Base-by-base conservation (phyloP, 2,888 invertebrate genomes). In the Agonopterix heracliana region DNA sequence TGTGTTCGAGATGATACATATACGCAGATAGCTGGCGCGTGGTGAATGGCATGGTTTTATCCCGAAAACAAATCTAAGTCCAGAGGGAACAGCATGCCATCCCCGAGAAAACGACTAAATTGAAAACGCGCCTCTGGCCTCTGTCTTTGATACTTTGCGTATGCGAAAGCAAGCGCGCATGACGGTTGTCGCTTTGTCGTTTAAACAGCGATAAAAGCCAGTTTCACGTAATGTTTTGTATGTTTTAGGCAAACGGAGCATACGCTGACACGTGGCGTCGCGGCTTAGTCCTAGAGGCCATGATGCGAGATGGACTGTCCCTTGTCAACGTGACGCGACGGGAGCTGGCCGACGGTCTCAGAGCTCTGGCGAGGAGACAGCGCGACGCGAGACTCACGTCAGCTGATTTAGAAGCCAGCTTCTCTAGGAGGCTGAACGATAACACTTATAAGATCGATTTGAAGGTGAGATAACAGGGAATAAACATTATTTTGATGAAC, bases 251-350 rank as follows among this genome's bases (percentile, higher is more conserved):
- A 40, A 90, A 90, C 60, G 92, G 92, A 54, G 91, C 92, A 64
- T 91, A 91, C 65, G 87, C 90, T 40, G 92, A 92, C 60, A 85
- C 92, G 48, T 91, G 91, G 90, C 89, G 90, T 48, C 83, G 89
- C 9, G 84, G 90, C 1, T 68, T 89, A 46, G 71, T 81, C 35
- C 64, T 90, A n/a, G 85, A 89, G 56, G 73, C 80, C 1, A 68
- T 89, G 54, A 79, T 90, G 65, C 80, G 89, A 47, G 89, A 90
- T 69, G 85, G 90, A 0, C 72, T 89, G 52, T 79, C 83, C 0
- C 74, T 89, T 52, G 83, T 85, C 49, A 91, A 90, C 68, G 85
- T 79, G 56, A 91, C 90, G 44, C 71, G 90, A 51, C 77, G 85
- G 14, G 90, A 89, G 60, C 71, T 91, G 2, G 88, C 90, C n/a